Evolutionary conservation across 2,113 vertebrate genomes (phyloP), one percentile per base, ranked within the genome.

Genomic region (Leptobrachium leishanense): DNA sequence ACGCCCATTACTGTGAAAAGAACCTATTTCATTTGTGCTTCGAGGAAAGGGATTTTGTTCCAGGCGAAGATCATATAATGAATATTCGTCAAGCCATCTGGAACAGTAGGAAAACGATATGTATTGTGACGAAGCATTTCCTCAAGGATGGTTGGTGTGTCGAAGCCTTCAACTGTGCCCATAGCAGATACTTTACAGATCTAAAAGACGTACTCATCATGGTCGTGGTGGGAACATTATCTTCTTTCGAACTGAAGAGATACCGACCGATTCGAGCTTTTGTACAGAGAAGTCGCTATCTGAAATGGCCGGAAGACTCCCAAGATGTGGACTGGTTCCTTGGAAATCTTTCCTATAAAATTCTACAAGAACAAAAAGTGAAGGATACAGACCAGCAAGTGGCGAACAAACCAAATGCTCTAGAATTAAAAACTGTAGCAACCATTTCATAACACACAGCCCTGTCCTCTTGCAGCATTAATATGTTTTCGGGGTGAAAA

Each of bases 61-160:
- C 96, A 0, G 96, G 96, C 0, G 91, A 94, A 67, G 91, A 96
- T 82, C 94, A 95, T 57, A 87, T 97, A 0, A 82, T 83, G 74
- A 97, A 96, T 85, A 96, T 97, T 84, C 88, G 85, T 20, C 88
- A 94, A 0, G 95, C 97, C 4, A 87, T 98, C 82, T 96, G 93
- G 88, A 86, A 84, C 79, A 97, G 96, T 84, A 92, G 88, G 6
- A 98, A 96, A 85, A 93, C 92, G 0, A 76, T 98, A 2, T 98
- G 95, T 13, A 43, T 98, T 0, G 92, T 98, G 81, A 96, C 95
- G 80, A 92, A 88, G 64, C 89, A 94, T 42, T 98, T 99, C 81
- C 92, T 98, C 1, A 91, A 89, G 73, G 96, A 98, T 0, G 95
- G 95, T 1, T 98, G 97, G 96, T 98, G 95, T 70, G 85, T 98